Conservation (phyloP, 2,888 invertebrate species). For the Nomada flava region DNA sequence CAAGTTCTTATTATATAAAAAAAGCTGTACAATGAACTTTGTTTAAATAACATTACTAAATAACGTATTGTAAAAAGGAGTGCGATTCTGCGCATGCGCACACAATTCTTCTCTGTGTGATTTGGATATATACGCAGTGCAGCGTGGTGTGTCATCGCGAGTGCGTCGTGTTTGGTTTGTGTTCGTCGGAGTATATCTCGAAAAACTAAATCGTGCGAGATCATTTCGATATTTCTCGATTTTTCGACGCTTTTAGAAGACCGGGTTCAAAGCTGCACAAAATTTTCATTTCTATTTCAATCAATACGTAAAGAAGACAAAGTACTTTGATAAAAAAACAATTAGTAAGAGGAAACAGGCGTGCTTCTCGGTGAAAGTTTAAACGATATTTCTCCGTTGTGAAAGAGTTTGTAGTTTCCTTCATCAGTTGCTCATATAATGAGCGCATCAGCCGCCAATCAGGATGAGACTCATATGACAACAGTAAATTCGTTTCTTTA, state of each 20-base stretch:
- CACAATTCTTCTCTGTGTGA: not conserved
- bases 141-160: slow-evolving; percentile 6
- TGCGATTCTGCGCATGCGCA: slow-evolving; percentile 17
- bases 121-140: not conserved
- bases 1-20: no score
- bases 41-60: no score
- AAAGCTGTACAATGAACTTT: no score
- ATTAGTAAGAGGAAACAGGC: not conserved
- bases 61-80: no score
- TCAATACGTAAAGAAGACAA: not conserved
- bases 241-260: not conserved
- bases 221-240: slow-evolving; percentile 36
- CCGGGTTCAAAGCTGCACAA: not conserved
- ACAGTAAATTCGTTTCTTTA: slow-evolving; percentile 71
- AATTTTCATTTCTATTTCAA: not conserved
- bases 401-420: slow-evolving; percentile 13
- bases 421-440: slow-evolving; percentile 68
- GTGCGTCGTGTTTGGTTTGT: not conserved
- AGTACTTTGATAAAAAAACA: not conserved
- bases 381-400: slow-evolving; percentile 13
- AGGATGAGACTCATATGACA: slow-evolving; percentile 80
- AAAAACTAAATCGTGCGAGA: slow-evolving; percentile 18
- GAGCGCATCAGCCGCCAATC: slow-evolving; percentile 68
- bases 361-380: slow-evolving; percentile 37
- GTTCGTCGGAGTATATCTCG: not conserved